Conservation (phyloP, 1,140 invertebrate species). For the Brachionus paranguensis region DNA sequence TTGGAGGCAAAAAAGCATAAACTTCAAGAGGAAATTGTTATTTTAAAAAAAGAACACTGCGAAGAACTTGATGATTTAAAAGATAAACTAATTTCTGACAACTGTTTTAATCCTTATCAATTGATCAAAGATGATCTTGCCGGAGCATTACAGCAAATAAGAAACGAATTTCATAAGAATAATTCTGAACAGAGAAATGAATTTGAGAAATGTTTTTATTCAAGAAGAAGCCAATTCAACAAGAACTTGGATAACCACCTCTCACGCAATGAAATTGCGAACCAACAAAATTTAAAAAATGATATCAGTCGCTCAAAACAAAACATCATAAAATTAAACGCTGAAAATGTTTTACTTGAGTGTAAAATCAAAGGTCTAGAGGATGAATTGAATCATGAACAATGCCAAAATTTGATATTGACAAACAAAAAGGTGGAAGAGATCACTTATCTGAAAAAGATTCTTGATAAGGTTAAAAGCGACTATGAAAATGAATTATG, state of each 20-base stretch:
- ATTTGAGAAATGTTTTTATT: neutral
- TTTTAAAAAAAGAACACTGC: conserved; percentile 10
- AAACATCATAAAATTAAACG: neutral
- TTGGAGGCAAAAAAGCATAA: conserved; percentile 24
- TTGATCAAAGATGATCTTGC: neutral
- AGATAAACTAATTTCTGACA: neutral
- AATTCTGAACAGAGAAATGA: neutral
- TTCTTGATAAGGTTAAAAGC: neutral
- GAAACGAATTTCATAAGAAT: conserved; percentile 3
- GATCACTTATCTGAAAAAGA: neutral
- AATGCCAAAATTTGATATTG: neutral
- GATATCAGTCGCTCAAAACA: neutral
- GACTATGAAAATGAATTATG: conserved; percentile 10
- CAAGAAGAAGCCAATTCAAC: neutral
- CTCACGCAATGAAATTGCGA: neutral
- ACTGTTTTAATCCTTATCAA: neutral
- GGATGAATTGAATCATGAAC: neutral
- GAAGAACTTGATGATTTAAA: conserved; percentile 28
- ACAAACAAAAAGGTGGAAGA: neutral
- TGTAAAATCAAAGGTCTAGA: neutral
- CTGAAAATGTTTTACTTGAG: conserved; percentile 21
- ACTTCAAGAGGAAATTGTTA: conserved; percentile 12
- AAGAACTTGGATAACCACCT: neutral
- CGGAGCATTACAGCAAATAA: neutral
- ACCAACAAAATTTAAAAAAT: neutral